A percentile compares a stretch with the other conserved stretches of the same genome.
Evolutionary conservation across 2,888 invertebrate genomes (phyloP).

Genomic region (Acanthoscelides obtectus): DNA sequence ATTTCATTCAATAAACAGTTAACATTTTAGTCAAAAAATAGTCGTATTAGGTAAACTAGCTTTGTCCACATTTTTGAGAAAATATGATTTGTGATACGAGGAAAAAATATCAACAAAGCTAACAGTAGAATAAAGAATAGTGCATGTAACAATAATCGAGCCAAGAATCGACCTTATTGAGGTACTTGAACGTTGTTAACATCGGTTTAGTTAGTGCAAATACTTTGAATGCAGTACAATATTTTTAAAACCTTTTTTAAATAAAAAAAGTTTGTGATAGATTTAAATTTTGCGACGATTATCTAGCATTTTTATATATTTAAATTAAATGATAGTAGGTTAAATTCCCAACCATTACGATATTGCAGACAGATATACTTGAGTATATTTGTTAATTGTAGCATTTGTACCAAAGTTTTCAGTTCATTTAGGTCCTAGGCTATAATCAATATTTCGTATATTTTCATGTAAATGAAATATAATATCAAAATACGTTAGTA

Average conservation of each 20-base stretch:
- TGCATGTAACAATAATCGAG: background rate
- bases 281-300: conserved; percentile 29
- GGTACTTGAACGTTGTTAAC: conserved; percentile 11
- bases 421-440: background rate
- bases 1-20: too few species aligned
- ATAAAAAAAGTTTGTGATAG: conserved; percentile 26
- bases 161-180: conserved; percentile 10
- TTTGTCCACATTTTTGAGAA: background rate
- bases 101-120: background rate
- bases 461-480: background rate
- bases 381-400: conserved; percentile 4
- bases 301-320: conserved; percentile 27
- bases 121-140: background rate
- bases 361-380: conserved; percentile 10
- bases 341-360: conserved; percentile 19
- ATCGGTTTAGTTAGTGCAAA: conserved; percentile 24
- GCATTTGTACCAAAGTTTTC: background rate
- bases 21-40: too few species aligned
- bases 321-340: conserved; percentile 20
- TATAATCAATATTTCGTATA: background rate
- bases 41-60: too few species aligned
- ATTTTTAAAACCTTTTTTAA: conserved; percentile 27
- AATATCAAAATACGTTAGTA: background rate
- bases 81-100: background rate
- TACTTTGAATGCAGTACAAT: conserved; percentile 28